Evolutionary conservation across 2,113 vertebrate species (phyloP).

Genomic region (Indicator maculatus): DNA sequence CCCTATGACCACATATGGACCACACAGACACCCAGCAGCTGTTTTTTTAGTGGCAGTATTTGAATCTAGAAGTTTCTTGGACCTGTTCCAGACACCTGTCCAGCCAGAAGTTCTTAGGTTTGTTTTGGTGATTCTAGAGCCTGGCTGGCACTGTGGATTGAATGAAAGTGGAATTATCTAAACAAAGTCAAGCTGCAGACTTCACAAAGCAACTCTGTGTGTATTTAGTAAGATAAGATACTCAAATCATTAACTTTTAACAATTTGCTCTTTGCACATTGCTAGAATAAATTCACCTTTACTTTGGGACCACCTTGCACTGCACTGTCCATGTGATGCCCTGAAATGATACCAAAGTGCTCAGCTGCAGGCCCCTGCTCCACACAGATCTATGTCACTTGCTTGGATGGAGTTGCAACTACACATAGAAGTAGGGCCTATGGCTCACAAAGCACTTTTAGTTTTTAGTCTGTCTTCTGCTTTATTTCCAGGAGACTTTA

Average conservation of each 20-base stretch:
- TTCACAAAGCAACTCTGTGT: background rate
- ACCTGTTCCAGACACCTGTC: constrained; percentile 34
- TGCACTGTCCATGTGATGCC: background rate
- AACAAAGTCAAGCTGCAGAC: background rate
- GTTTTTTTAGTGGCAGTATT: background rate
- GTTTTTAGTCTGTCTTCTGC: background rate
- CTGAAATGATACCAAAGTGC: background rate
- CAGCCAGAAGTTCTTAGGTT: constrained; percentile 36
- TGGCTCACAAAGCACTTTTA: background rate
- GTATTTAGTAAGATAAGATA: background rate
- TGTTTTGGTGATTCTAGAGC: constrained; percentile 10
- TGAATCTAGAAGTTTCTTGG: background rate
- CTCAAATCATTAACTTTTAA: background rate
- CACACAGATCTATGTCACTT: background rate
- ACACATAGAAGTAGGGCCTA: background rate
- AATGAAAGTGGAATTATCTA: background rate
- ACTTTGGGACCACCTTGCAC: background rate
- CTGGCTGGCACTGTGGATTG: background rate
- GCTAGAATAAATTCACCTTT: background rate
- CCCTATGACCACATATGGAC: background rate
- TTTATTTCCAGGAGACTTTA: background rate
- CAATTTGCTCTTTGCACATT: background rate
- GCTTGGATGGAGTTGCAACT: background rate
- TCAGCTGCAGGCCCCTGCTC: background rate
- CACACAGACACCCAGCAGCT: background rate